phyloP scores from a whole-genome alignment of 2,888 invertebrate genomes.

The Leptinotarsa juncta region DNA sequence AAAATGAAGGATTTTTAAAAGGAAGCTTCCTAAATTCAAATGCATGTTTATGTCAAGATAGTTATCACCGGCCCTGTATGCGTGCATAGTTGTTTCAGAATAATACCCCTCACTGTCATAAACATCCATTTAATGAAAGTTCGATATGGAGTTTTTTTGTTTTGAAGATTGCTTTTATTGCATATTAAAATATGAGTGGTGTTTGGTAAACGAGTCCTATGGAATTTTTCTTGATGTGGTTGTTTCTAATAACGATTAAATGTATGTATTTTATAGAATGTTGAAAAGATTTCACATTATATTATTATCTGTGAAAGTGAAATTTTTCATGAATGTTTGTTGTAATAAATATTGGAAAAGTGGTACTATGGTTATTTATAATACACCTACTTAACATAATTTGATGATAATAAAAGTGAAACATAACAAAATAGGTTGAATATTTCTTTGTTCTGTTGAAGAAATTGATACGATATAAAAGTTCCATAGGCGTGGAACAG shows the following conservation, averaged over 20 bases:
- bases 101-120: constrained; percentile 28
- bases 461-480: no score
- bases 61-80: constrained; percentile 4
- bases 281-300: neutral
- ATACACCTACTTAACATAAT: no score
- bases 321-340: neutral
- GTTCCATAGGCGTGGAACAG: no score
- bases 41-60: no score
- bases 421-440: no score
- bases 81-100: constrained; percentile 36
- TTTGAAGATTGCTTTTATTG: constrained; percentile 30
- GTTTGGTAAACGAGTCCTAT: constrained; percentile 20
- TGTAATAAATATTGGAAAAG: no score
- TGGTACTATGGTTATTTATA: no score
- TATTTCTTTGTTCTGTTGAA: no score
- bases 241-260: constrained; percentile 1
- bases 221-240: constrained; percentile 23
- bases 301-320: neutral
- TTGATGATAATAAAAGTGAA: no score
- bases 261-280: constrained; percentile 1
- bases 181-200: constrained; percentile 27
- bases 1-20: no score
- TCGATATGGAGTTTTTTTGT: constrained; percentile 33
- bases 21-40: no score
- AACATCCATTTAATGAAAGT: constrained; percentile 37